Evolutionary conservation across 1,140 invertebrate species (phyloP).

Genomic region (Drosophila burlai): DNA sequence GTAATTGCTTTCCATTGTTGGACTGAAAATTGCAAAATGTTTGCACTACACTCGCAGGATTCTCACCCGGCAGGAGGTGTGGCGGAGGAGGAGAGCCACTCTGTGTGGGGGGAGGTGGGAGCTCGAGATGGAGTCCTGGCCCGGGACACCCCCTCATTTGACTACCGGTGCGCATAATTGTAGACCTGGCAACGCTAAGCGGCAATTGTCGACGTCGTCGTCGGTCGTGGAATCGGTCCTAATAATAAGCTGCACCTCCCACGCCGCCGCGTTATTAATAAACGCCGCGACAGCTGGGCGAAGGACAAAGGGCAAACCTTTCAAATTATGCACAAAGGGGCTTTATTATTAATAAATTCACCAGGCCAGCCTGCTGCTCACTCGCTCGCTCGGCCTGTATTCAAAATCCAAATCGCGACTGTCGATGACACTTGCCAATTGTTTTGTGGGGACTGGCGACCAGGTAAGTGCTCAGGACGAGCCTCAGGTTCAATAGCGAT

Average conservation of each 20-base stretch:
- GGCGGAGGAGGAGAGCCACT: background rate
- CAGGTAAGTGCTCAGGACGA: background rate
- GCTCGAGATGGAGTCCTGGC: background rate
- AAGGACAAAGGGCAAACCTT: slow-evolving; percentile 14
- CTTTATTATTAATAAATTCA: slow-evolving; percentile 74
- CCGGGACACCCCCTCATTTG: slow-evolving; percentile 51
- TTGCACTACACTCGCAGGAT: slow-evolving; percentile 47
- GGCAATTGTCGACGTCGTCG: slow-evolving; percentile 67
- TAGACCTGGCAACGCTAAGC: slow-evolving; percentile 71
- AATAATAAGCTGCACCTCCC: slow-evolving; percentile 58
- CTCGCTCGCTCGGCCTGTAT: background rate
- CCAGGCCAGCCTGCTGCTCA: background rate
- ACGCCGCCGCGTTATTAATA: slow-evolving; percentile 48
- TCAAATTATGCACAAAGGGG: slow-evolving; percentile 71
- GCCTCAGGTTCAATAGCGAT: slow-evolving; percentile 27
- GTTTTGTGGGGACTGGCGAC: slow-evolving; percentile 9
- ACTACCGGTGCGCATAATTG: slow-evolving; percentile 77
- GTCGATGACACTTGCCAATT: slow-evolving; percentile 57
- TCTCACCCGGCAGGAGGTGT: slow-evolving; percentile 8
- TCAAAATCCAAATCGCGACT: slow-evolving; percentile 29
- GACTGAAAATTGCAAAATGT: slow-evolving; percentile 82
- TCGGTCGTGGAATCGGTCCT: slow-evolving; percentile 52
- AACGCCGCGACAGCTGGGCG: slow-evolving; percentile 22
- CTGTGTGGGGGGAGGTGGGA: background rate
- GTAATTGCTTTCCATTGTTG: slow-evolving; percentile 82